Conservation (phyloP, 2,113 vertebrate genomes). For the Oncorhynchus mykiss region DNA sequence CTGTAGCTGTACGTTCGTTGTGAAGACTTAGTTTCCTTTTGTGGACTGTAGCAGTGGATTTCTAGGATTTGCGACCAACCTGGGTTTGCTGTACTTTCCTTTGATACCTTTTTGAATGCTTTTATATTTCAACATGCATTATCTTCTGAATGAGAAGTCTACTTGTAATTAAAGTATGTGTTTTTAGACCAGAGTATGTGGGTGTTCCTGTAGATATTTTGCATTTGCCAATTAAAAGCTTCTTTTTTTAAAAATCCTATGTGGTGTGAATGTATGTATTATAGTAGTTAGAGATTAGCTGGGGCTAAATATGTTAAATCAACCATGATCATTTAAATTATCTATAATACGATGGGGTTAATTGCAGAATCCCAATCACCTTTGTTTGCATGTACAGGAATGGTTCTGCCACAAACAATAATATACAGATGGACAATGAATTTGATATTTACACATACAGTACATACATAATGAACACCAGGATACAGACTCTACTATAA, state of each 20-base stretch:
- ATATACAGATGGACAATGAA: too few relatives aligned
- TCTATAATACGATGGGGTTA: too few relatives aligned
- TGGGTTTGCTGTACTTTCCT: constrained; percentile 25
- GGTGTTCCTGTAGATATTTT: constrained; percentile 35
- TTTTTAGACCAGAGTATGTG: constrained; percentile 23
- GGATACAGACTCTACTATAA: too few relatives aligned
- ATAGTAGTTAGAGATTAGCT: too few relatives aligned
- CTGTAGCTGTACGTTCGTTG: constrained; percentile 33
- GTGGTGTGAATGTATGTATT: background rate
- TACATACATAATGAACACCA: too few relatives aligned
- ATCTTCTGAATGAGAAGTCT: constrained; percentile 52
- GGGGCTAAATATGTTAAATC: too few relatives aligned
- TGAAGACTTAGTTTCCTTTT: constrained; percentile 11
- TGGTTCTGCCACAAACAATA: too few relatives aligned
- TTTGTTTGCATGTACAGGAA: too few relatives aligned
- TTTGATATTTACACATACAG: too few relatives aligned
- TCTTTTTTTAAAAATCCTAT: background rate
- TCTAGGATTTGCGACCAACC: constrained; percentile 1
- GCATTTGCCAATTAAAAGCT: constrained; percentile 53
- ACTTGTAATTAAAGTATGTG: constrained; percentile 21
- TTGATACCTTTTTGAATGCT: constrained; percentile 26
- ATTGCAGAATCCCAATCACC: too few relatives aligned
- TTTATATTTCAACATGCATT: constrained; percentile 49
- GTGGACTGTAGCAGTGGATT: background rate
- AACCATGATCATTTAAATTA: too few relatives aligned